Evolutionary conservation across 64 coral and sea anemone species (phyloP).

Genomic region (Actinia equina): DNA sequence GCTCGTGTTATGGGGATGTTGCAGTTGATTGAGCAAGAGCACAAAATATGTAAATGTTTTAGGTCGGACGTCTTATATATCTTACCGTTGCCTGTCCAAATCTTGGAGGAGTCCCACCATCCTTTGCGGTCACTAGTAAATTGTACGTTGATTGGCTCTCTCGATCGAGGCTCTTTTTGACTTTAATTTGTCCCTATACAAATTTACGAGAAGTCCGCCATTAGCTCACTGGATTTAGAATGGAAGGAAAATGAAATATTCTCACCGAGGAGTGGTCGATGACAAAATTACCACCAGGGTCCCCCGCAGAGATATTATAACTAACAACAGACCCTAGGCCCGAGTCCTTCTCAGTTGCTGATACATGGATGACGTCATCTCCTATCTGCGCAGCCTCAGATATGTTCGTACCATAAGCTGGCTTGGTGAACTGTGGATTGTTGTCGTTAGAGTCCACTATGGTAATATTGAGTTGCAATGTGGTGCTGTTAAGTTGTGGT

Average conservation of each 20-base stretch:
- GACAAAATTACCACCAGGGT: slow-evolving; percentile 46
- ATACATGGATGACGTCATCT: slow-evolving; percentile 58
- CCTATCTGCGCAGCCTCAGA: slow-evolving; percentile 56
- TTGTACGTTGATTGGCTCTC: slow-evolving; percentile 71
- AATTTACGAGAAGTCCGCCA: background rate
- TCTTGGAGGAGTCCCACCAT: slow-evolving; percentile 74
- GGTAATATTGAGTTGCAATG: slow-evolving; percentile 67
- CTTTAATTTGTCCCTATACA: slow-evolving; percentile 61
- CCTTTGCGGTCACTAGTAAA: slow-evolving; percentile 57
- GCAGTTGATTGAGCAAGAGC: too few relatives aligned
- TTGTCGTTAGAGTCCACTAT: slow-evolving; percentile 89
- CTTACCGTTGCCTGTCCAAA: slow-evolving; percentile 81
- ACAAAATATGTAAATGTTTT: too few relatives aligned
- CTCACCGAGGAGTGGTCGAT: slow-evolving; percentile 61
- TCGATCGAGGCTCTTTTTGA: slow-evolving; percentile 67
- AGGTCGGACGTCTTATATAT: too few relatives aligned
- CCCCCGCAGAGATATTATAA: slow-evolving; percentile 89
- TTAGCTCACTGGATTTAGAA: background rate
- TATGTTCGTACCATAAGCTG: slow-evolving; percentile 58
- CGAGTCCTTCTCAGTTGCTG: slow-evolving; percentile 80
- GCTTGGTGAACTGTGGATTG: slow-evolving; percentile 62
- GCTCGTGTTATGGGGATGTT: too few relatives aligned
- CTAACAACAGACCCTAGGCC: slow-evolving; percentile 47
- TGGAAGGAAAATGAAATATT: background rate
- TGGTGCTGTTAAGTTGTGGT: slow-evolving; percentile 72